These are phyloP conservation scores for Anniella stebbinsi DNA, from an alignment of 2,797 vertebrate genomes.

Conservation along the genomic window DNA sequence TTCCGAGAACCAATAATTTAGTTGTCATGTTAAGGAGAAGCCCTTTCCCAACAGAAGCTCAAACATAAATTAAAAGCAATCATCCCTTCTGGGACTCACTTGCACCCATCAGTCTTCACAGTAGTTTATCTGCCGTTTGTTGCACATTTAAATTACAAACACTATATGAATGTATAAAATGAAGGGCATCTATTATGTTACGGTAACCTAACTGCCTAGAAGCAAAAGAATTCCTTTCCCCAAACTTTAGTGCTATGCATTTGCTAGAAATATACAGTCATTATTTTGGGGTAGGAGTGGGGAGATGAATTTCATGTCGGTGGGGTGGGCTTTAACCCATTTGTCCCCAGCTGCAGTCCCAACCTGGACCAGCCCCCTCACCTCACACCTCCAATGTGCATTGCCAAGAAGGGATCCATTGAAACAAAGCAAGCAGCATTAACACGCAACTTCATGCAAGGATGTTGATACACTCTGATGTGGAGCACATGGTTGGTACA, in stretches of 20 bases:
- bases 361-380: no score
- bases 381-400: not conserved
- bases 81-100: conserved; percentile 20
- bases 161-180: conserved; percentile 48
- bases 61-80: conserved; percentile 45
- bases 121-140: conserved; percentile 25
- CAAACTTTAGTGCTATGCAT: conserved; percentile 49
- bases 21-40: conserved; percentile 28
- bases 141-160: conserved; percentile 47
- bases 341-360: no score
- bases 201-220: conserved; percentile 51
- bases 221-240: conserved; percentile 44
- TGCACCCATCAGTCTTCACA: conserved; percentile 5
- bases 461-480: not conserved
- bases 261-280: conserved; percentile 72
- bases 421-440: not conserved
- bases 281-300: conserved; percentile 56
- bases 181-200: conserved; percentile 49
- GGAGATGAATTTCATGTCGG: not conserved
- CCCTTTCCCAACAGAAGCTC: conserved; percentile 11
- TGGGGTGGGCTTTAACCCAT: no score
- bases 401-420: not conserved
- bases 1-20: conserved; percentile 40
- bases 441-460: no score
- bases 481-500: not conserved